Conservation (phyloP, 2,888 invertebrate species). For the Drosophila aldrichi region DNA sequence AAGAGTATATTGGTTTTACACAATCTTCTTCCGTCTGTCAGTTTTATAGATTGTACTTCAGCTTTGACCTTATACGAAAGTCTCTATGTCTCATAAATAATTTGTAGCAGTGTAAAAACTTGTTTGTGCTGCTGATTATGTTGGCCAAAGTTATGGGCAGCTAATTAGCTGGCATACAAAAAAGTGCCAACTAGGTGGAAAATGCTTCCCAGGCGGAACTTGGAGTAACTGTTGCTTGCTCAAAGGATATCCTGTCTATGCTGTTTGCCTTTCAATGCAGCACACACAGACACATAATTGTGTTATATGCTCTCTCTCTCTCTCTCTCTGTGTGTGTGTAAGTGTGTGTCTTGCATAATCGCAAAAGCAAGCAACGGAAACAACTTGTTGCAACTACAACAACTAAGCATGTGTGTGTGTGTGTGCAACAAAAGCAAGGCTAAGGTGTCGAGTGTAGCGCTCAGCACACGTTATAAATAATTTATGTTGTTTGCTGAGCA, state of each 20-base stretch:
- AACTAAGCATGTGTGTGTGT: conserved; percentile 11
- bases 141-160: conserved; percentile 54
- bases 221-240: conserved; percentile 35
- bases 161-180: conserved; percentile 52
- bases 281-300: conserved; percentile 19
- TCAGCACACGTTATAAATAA: conserved; percentile 66
- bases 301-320: conserved; percentile 1
- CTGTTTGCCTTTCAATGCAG: conserved; percentile 55
- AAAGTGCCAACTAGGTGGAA: conserved; percentile 3
- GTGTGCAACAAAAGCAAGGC: conserved; percentile 26
- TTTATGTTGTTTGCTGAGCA: conserved; percentile 70
- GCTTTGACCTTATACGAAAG: neutral
- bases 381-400: conserved; percentile 74
- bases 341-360: conserved; percentile 61
- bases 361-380: conserved; percentile 57
- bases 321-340: neutral
- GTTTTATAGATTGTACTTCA: neutral
- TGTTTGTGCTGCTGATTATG: conserved; percentile 29
- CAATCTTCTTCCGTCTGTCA: neutral
- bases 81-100: neutral
- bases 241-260: conserved; percentile 59
- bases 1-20: neutral
- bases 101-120: conserved; percentile 31
- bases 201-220: conserved; percentile 22
- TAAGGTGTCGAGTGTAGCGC: conserved; percentile 28